phyloP scores from a whole-genome alignment of 2,113 vertebrate genomes.

The Alexandromys fortis region DNA sequence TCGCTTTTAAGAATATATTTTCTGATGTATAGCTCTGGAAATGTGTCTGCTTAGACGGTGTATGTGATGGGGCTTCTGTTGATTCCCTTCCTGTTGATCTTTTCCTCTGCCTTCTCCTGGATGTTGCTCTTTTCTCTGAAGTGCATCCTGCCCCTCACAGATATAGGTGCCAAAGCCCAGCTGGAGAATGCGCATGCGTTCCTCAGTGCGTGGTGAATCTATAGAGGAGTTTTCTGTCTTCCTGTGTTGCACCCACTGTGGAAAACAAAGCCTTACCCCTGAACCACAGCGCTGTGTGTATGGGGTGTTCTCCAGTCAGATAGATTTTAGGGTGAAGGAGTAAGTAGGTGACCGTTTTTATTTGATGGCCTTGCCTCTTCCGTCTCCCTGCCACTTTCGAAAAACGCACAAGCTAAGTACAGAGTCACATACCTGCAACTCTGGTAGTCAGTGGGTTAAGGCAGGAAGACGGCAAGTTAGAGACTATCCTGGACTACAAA shows the following conservation, averaged over 20 bases:
- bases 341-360: background rate
- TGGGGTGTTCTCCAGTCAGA: background rate
- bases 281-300: background rate
- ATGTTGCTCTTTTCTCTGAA: background rate
- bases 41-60: background rate
- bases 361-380: background rate
- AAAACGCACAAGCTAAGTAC: background rate
- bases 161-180: background rate
- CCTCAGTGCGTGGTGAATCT: background rate
- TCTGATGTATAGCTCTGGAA: background rate
- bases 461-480: background rate
- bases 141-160: background rate
- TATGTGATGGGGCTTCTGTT: background rate
- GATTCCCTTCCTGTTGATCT: background rate
- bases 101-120: background rate
- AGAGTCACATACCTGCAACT: background rate
- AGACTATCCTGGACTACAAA: background rate
- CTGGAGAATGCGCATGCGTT: background rate
- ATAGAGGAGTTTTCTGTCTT: background rate
- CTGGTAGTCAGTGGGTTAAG: background rate
- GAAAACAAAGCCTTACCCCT: background rate
- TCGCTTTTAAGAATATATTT: background rate
- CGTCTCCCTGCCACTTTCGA: background rate
- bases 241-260: fast-evolving
- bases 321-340: background rate